Base-by-base conservation (phyloP, 92 coral and sea anemone genomes). In the Montipora capitata region DNA sequence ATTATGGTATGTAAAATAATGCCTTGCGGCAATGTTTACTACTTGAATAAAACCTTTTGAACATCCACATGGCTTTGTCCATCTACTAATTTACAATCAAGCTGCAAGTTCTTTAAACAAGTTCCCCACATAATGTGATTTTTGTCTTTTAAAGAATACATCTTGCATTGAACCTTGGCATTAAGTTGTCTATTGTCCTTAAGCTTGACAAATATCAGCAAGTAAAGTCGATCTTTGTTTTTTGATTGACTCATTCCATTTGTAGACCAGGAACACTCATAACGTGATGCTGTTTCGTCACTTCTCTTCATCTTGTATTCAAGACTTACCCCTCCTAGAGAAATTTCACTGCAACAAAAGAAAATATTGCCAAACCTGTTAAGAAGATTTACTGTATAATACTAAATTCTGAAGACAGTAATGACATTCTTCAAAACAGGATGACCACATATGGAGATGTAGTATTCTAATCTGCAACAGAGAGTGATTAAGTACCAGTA, bases 121-220 rank as follows among this genome's bases (percentile, higher is more conserved):
- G 93, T 86, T 13, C 99, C 99, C 99, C 99, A 98, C 71, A 76
- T 91, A n/a, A 98, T 90, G 13, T 98, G 99, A 68, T 93, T 94
- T 87, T 92, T 96, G 87, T 98, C 99, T 67, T 94, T 96, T 45
- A 93, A 86, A 2, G 95, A 65, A 65, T 98, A 98, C 94, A 98
- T 85, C 87, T 98, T 98, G 78, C 94, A 87, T 63, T 98, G 99
- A 7, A 96, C 85, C 68, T 84, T 96, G 70, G 87, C 88, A 77
- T 54, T 94, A 79, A 94, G 77, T 58, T 83, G 95, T 44, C 85
- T 82, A 7, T 88, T 91, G 49, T 96, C 96, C 10, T 86, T 82
- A 87, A 98, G 96, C 89, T 92, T 91, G 68, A 98, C 77, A 72
- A 48, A 58, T 1, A 98, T 90, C 65, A 85, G 82, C 51, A 94